phyloP scores from a whole-genome alignment of 2,888 invertebrate genomes.

The Bombyx huttoni region DNA sequence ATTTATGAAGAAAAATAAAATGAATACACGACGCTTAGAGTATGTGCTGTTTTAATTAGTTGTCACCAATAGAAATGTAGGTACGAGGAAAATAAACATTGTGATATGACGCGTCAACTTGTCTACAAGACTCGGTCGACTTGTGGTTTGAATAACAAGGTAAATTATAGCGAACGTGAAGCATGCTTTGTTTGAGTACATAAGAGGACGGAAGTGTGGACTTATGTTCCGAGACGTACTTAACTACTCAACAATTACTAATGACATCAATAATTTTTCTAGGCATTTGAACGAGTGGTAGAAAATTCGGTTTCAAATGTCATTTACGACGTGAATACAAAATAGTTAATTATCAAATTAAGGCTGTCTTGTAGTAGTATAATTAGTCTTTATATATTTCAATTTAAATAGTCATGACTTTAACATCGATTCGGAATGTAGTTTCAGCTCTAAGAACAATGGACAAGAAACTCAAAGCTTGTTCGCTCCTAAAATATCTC shows the following conservation, averaged over 20 bases:
- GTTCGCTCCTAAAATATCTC: no score
- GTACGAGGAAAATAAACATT: conserved; percentile 5
- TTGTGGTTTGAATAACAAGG: conserved; percentile 2
- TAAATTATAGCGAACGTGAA: conserved; percentile 1
- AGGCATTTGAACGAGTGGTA: not conserved
- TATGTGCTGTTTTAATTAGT: not conserved
- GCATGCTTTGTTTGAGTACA: not conserved
- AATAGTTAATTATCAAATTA: no score
- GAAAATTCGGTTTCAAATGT: not conserved
- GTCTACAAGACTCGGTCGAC: conserved; percentile 1
- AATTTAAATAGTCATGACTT: no score
- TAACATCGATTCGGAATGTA: no score
- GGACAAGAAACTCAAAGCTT: no score
- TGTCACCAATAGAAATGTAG: not conserved
- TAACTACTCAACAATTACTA: not conserved
- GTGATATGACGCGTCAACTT: conserved; percentile 2
- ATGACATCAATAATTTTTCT: not conserved
- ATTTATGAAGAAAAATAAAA: not conserved
- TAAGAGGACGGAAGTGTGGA: not conserved
- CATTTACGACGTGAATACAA: not conserved
- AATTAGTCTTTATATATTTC: no score
- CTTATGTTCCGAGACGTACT: not conserved
- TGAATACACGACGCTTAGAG: not conserved
- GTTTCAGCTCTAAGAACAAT: no score
- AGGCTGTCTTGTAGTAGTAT: no score